These are phyloP conservation scores for Cardiocondyla obscurior DNA, from an alignment of 1,140 invertebrate genomes.

Conservation along the genomic window DNA sequence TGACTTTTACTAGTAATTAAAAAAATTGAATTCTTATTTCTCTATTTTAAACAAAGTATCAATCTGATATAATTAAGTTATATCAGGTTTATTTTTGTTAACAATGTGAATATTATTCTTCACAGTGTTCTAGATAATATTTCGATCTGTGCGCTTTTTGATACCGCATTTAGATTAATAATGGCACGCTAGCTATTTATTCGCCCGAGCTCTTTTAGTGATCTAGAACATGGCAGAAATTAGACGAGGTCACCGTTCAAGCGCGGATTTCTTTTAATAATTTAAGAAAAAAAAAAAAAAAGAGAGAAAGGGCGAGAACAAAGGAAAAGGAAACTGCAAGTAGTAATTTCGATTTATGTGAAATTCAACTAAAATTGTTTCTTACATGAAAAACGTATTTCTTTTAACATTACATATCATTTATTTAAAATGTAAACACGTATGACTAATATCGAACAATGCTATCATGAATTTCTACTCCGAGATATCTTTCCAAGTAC, in stretches of 20 bases:
- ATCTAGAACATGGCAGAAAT: conserved; percentile 7
- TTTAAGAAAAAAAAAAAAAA: too few species aligned
- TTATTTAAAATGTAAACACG: neutral
- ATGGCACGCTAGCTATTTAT: neutral
- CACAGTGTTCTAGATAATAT: neutral
- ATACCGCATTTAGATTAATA: neutral
- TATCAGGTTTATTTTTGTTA: neutral
- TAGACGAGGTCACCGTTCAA: neutral
- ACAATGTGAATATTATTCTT: neutral
- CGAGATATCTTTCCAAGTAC: conserved; percentile 15
- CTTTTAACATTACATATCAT: neutral
- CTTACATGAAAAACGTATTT: too few species aligned
- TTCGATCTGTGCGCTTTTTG: neutral
- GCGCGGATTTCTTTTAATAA: neutral
- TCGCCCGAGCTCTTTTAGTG: conserved; percentile 7
- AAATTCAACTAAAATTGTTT: too few species aligned
- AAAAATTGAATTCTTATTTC: neutral
- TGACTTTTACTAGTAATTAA: too few species aligned
- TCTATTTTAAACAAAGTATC: neutral
- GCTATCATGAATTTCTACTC: conserved; percentile 16
- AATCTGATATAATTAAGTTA: neutral
- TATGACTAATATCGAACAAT: neutral
- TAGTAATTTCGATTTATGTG: neutral
- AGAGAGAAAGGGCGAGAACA: neutral
- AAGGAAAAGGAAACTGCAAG: neutral